Conservation (phyloP, 1,140 invertebrate genomes). For the Carposina sasakii region DNA sequence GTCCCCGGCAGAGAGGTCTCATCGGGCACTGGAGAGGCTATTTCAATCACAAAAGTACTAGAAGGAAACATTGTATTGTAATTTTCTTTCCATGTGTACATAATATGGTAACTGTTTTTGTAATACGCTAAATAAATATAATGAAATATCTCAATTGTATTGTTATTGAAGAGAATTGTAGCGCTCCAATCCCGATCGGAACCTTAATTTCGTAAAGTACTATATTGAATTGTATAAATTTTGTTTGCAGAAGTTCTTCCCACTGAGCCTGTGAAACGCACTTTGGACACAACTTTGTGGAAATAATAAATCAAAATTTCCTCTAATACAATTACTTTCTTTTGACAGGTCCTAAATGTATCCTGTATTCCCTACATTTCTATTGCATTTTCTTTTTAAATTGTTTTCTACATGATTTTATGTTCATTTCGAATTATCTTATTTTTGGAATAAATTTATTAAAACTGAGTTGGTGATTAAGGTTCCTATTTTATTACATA, state of each 20-base stretch:
- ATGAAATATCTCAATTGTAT: conserved; percentile 68
- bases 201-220: conserved; percentile 57
- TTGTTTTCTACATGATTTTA: conserved; percentile 69
- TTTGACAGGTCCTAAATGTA: conserved; percentile 63
- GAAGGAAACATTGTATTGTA: conserved; percentile 75
- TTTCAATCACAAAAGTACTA: conserved; percentile 83
- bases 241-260: conserved; percentile 69
- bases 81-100: conserved; percentile 67
- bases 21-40: conserved; percentile 84
- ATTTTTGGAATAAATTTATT: conserved; percentile 71
- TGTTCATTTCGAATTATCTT: conserved; percentile 68
- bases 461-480: conserved; percentile 62
- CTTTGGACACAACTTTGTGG: conserved; percentile 69
- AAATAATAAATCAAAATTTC: conserved; percentile 72
- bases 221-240: conserved; percentile 63
- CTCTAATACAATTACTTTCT: conserved; percentile 64
- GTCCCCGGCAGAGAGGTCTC: conserved; percentile 77
- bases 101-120: conserved; percentile 72
- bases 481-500: conserved; percentile 63
- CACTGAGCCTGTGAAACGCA: conserved; percentile 64
- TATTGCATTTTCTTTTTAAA: conserved; percentile 50
- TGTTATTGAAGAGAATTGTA: conserved; percentile 63
- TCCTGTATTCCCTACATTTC: conserved; percentile 59
- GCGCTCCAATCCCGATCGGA: conserved; percentile 70
- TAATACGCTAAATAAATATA: conserved; percentile 73